Evolutionary conservation across 1,140 invertebrate species (phyloP).

Genomic region (Adoxophyes honmai): DNA sequence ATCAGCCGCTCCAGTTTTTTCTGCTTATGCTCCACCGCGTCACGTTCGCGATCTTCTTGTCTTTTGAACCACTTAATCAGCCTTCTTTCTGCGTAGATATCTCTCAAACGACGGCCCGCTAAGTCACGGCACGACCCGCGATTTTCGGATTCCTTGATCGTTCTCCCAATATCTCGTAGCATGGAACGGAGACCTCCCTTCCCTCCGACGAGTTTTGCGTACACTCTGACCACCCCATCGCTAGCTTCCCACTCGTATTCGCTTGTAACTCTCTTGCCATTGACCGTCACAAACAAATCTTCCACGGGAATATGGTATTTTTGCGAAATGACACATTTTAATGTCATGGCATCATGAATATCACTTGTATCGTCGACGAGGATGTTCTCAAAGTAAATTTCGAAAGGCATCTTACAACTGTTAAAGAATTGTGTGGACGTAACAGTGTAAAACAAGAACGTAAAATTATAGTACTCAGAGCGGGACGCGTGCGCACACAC

Average conservation of each 20-base stretch:
- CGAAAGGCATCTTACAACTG: slow-evolving; percentile 36
- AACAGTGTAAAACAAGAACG: too few relatives aligned
- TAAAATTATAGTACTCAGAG: too few relatives aligned
- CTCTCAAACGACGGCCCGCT: slow-evolving; percentile 93
- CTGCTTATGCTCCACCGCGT: slow-evolving; percentile 85
- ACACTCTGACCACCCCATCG: too few relatives aligned
- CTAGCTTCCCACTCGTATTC: slow-evolving; percentile 29
- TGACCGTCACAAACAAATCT: too few relatives aligned
- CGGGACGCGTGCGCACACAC: too few relatives aligned
- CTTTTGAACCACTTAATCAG: slow-evolving; percentile 94
- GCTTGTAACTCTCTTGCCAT: slow-evolving; percentile 43
- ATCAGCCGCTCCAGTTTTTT: slow-evolving; percentile 88
- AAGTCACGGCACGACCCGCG: slow-evolving; percentile 97
- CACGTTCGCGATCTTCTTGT: slow-evolving; percentile 87
- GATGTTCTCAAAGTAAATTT: slow-evolving; percentile 50
- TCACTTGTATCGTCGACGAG: too few relatives aligned
- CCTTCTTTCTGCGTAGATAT: slow-evolving; percentile 98
- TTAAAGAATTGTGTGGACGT: too few relatives aligned
- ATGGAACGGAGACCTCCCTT: slow-evolving; percentile 97
- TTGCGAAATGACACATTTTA: slow-evolving; percentile 45
- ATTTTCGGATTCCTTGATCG: slow-evolving; percentile 99
- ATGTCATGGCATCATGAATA: slow-evolving; percentile 33
- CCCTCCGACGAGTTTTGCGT: slow-evolving; percentile 83
- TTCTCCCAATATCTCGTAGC: slow-evolving; percentile 96
- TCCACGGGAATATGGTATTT: too few relatives aligned